A percentile compares a stretch with the other conserved stretches of the same genome.
These are phyloP conservation scores for Canis aureus DNA, from an alignment of 2,113 vertebrate genomes.

Conservation along the genomic window DNA sequence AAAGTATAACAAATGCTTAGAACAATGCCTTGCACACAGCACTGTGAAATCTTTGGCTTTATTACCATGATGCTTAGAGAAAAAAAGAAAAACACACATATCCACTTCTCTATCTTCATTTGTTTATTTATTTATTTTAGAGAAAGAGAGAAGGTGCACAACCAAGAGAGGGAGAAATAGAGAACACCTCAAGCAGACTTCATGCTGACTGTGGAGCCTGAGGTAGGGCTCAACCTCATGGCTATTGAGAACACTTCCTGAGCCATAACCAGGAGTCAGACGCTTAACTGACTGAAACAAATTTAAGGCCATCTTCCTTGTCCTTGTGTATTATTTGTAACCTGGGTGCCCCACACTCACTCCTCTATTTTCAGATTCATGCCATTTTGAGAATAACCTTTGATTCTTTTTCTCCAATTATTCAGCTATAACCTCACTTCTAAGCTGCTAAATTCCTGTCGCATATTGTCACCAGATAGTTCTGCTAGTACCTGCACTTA, in stretches of 20 bases:
- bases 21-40: not conserved
- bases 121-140: not conserved
- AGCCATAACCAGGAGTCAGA: not conserved
- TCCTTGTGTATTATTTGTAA: too few species aligned
- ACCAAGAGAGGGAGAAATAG: not conserved
- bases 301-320: too few species aligned
- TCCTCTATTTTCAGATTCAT: not conserved
- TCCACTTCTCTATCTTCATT: not conserved
- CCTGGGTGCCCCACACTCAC: not conserved
- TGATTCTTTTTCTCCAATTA: not conserved
- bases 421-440: not conserved
- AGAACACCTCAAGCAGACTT: not conserved
- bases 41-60: not conserved
- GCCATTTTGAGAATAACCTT: not conserved
- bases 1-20: not conserved
- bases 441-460: not conserved
- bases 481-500: not conserved
- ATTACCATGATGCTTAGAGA: not conserved
- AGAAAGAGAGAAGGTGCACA: not conserved
- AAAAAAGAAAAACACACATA: not conserved
- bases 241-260: not conserved
- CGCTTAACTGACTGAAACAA: not conserved
- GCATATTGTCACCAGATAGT: not conserved
- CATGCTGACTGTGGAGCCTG: not conserved
- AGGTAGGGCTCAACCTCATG: not conserved